Conservation (phyloP, 2,888 invertebrate species). For the Synanthedon tipuliformis region DNA sequence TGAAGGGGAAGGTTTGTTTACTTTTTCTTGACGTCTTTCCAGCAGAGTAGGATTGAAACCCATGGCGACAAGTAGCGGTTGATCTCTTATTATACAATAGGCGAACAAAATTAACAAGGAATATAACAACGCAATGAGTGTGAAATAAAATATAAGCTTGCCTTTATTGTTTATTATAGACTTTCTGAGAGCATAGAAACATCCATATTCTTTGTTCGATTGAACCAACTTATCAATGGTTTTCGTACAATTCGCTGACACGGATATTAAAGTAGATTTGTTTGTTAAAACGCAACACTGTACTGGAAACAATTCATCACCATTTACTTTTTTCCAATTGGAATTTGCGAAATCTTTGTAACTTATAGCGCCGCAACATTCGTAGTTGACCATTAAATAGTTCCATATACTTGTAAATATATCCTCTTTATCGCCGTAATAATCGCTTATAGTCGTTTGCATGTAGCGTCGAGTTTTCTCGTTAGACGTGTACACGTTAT, state of each 20-base stretch:
- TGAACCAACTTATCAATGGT: constrained; percentile 15
- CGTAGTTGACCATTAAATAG: constrained; percentile 42
- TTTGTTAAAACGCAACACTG: constrained; percentile 47
- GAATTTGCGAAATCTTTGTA: constrained; percentile 40
- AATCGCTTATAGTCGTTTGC: constrained; percentile 21
- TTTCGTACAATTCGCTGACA: constrained; percentile 31
- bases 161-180: constrained; percentile 32
- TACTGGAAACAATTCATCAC: constrained; percentile 32
- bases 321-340: constrained; percentile 33
- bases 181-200: constrained; percentile 32
- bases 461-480: constrained; percentile 27
- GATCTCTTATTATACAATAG: constrained; percentile 41
- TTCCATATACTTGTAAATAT: constrained; percentile 42
- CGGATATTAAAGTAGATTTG: constrained; percentile 24
- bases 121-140: constrained; percentile 26
- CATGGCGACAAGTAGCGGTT: constrained; percentile 33
- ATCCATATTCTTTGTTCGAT: constrained; percentile 31
- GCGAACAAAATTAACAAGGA: constrained; percentile 34
- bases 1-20: constrained; percentile 13
- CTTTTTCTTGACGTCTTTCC: constrained; percentile 12
- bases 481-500: constrained; percentile 45
- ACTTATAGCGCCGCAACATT: constrained; percentile 46
- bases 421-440: constrained; percentile 48
- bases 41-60: constrained; percentile 17
- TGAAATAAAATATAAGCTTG: constrained; percentile 31